phyloP scores from a whole-genome alignment of 2,888 invertebrate genomes.

The Apamea epomidion region DNA sequence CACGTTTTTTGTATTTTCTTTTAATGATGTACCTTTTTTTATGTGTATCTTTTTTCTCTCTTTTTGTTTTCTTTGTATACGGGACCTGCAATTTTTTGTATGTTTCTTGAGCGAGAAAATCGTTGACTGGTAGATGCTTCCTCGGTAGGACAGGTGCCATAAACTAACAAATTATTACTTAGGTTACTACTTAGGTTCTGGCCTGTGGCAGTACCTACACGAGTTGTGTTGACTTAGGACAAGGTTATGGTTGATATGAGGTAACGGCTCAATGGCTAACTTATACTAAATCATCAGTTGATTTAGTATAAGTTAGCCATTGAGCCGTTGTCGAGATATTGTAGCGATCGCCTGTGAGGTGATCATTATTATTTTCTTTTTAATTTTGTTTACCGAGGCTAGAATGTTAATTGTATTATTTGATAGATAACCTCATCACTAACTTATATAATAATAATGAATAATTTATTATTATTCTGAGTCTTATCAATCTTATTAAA shows the following conservation, averaged over 20 bases:
- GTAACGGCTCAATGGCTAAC: neutral
- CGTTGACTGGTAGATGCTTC: neutral
- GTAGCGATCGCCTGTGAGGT: neutral
- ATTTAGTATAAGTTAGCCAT: too few species aligned
- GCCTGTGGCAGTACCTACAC: neutral
- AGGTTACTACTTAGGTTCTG: neutral
- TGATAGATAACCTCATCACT: neutral
- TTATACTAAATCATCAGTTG: neutral
- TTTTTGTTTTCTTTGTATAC: neutral
- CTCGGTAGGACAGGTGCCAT: neutral
- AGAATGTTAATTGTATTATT: neutral
- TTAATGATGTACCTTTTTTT: too few species aligned
- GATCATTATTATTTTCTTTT: neutral
- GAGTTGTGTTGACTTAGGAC: conserved; percentile 33
- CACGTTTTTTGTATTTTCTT: too few species aligned
- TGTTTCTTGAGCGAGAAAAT: neutral
- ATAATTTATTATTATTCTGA: neutral
- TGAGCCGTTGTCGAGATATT: neutral
- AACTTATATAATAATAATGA: neutral
- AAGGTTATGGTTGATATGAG: neutral
- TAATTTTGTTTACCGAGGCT: neutral
- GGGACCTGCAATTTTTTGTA: neutral
- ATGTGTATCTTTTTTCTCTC: too few species aligned
- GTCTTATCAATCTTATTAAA: neutral
- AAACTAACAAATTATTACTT: neutral